phyloP scores from a whole-genome alignment of 2,888 invertebrate genomes.

The Steromphala cineraria region DNA sequence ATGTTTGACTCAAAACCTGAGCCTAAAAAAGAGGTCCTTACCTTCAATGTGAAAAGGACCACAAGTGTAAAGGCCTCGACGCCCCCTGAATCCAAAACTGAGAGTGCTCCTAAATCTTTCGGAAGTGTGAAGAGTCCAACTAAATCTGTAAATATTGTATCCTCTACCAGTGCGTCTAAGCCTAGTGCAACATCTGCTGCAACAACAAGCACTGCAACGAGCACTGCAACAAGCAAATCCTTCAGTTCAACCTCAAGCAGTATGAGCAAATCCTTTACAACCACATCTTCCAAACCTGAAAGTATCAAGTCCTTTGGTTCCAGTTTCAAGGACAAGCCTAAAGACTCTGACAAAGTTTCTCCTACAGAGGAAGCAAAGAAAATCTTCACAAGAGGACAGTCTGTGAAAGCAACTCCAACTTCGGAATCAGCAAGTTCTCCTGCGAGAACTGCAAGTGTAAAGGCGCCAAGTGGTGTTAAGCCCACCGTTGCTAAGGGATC shows the following conservation, averaged over 20 bases:
- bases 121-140: neutral
- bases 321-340: neutral
- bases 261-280: neutral
- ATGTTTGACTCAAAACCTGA: neutral
- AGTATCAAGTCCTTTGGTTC: neutral
- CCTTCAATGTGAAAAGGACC: neutral
- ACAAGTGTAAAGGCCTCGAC: neutral
- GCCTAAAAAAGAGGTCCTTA: neutral
- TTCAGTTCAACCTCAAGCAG: neutral
- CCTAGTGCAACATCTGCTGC: neutral
- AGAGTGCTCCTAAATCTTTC: constrained; percentile 1
- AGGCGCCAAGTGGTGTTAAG: neutral
- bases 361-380: constrained; percentile 21
- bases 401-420: neutral
- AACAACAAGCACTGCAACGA: too few relatives aligned
- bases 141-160: neutral
- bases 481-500: neutral
- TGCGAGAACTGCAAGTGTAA: neutral
- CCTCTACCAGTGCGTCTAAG: neutral
- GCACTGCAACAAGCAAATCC: neutral
- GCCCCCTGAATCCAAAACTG: neutral
- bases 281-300: constrained; percentile 12
- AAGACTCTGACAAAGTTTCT: neutral
- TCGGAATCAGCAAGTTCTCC: neutral
- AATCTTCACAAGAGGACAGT: neutral